A percentile compares a stretch with the other conserved stretches of the same genome.
These are phyloP conservation scores for Holcopasites calliopsidis DNA, from an alignment of 1,140 invertebrate genomes.

Conservation along the genomic window DNA sequence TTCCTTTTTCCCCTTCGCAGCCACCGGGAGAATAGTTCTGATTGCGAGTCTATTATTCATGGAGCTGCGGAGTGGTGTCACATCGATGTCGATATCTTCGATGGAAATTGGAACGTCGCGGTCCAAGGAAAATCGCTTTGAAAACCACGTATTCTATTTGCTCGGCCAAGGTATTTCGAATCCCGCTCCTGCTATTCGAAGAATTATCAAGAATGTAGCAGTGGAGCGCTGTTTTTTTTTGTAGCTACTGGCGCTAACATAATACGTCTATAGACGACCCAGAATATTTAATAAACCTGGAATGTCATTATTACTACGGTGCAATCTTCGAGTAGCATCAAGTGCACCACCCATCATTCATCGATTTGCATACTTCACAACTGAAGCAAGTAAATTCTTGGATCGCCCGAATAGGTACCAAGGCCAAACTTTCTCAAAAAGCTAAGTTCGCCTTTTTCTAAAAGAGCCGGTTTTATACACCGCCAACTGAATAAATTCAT, in stretches of 20 bases:
- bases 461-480: not conserved
- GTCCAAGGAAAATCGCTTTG: not conserved
- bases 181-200: too few relatives aligned
- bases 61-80: not conserved
- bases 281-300: too few relatives aligned
- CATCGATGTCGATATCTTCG: constrained; percentile 9
- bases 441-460: not conserved
- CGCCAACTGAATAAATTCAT: constrained; percentile 19
- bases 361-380: too few relatives aligned
- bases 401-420: not conserved
- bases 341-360: too few relatives aligned
- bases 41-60: constrained; percentile 21
- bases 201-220: too few relatives aligned
- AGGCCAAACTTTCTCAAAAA: not conserved
- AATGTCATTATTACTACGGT: too few relatives aligned
- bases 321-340: too few relatives aligned
- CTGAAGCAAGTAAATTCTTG: not conserved
- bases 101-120: constrained; percentile 22
- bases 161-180: too few relatives aligned
- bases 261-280: too few relatives aligned
- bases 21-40: constrained; percentile 11
- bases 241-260: too few relatives aligned
- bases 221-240: too few relatives aligned
- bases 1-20: constrained; percentile 3
- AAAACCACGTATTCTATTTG: not conserved